These are phyloP conservation scores for Ia io DNA, from an alignment of 2,113 vertebrate genomes.

Conservation along the genomic window DNA sequence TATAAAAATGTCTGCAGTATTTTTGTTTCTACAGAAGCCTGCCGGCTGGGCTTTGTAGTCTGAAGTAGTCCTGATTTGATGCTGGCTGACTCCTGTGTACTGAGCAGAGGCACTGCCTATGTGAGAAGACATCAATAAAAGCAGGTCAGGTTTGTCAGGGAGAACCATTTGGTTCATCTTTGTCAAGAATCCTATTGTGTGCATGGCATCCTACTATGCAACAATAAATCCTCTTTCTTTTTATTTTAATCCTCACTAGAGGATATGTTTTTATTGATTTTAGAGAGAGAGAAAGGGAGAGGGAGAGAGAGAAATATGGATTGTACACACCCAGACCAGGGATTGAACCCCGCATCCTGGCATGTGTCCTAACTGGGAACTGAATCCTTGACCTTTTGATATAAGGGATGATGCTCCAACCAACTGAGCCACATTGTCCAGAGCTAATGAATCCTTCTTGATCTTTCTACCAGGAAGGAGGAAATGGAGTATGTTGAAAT, in stretches of 20 bases:
- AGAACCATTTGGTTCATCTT: neutral
- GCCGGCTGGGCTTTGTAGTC: neutral
- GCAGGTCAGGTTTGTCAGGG: neutral
- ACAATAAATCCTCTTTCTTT: neutral
- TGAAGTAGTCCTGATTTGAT: neutral
- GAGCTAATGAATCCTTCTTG: neutral
- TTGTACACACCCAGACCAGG: neutral
- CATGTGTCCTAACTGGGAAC: neutral
- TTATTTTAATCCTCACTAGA: neutral
- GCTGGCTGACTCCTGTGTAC: neutral
- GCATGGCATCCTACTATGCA: neutral
- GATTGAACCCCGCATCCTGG: neutral
- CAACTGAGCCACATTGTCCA: neutral
- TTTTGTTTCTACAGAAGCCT: neutral
- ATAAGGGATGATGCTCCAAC: neutral
- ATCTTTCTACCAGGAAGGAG: neutral
- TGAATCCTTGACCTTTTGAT: neutral
- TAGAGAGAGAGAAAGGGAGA: neutral
- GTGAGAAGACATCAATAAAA: neutral
- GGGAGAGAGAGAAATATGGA: neutral
- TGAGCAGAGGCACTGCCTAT: neutral
- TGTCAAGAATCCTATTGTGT: neutral
- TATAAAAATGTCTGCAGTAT: neutral
- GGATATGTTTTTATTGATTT: neutral
- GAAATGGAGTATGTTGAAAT: neutral